Percentiles rank a stretch among this genome's conserved stretches.
These are phyloP conservation scores for Meiosimyza decipiens DNA, from an alignment of 2,888 invertebrate species.

Conservation along the genomic window DNA sequence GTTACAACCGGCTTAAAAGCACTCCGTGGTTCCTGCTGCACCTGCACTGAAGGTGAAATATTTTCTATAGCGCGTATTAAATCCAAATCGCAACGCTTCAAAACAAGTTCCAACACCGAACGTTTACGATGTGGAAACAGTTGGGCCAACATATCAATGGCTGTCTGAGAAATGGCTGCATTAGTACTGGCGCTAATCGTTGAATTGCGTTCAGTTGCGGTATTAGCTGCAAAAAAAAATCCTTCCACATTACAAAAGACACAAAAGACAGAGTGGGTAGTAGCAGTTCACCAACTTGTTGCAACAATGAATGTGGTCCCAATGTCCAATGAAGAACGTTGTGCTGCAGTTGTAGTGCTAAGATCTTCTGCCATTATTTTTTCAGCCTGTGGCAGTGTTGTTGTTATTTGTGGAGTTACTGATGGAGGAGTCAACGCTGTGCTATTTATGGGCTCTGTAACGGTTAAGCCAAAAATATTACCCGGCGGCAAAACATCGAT, in stretches of 20 bases:
- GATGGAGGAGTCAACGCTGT: conserved; percentile 5
- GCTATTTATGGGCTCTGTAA: conserved; percentile 76
- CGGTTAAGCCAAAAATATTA: conserved; percentile 88
- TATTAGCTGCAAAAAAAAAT: not conserved
- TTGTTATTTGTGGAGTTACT: conserved; percentile 38
- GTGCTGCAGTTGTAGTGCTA: conserved; percentile 6
- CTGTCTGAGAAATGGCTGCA: conserved; percentile 74
- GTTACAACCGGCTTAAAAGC: conserved; percentile 57
- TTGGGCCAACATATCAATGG: conserved; percentile 85
- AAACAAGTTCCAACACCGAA: conserved; percentile 88
- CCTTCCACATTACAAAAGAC: not conserved
- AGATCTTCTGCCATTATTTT: conserved; percentile 37
- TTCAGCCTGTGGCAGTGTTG: conserved; percentile 35
- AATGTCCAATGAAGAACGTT: not conserved
- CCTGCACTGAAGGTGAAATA: conserved; percentile 50
- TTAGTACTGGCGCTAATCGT: conserved; percentile 45
- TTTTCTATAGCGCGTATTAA: conserved; percentile 72
- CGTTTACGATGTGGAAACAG: conserved; percentile 91
- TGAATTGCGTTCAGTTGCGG: conserved; percentile 37
- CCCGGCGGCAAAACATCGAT: conserved; percentile 85
- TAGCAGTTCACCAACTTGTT: conserved; percentile 21
- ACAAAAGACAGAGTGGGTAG: not conserved
- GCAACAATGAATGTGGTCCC: not conserved
- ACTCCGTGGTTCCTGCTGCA: conserved; percentile 42
- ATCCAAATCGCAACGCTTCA: conserved; percentile 92